These are phyloP conservation scores for Leptothorax acervorum DNA, from an alignment of 2,888 invertebrate genomes.

Conservation along the genomic window DNA sequence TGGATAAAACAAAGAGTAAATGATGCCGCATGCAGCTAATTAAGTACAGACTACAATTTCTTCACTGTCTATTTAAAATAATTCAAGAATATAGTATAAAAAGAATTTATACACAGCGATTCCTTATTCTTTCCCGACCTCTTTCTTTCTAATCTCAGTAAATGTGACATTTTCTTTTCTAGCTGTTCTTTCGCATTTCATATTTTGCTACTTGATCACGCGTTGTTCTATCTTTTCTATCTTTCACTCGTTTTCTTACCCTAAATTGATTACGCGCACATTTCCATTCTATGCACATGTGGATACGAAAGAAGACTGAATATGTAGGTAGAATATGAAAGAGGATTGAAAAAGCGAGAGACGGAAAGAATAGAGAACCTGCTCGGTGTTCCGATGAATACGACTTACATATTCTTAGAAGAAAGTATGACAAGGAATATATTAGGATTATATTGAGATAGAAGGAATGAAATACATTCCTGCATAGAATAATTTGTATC, in stretches of 20 bases:
- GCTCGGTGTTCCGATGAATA: neutral
- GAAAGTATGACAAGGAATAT: neutral
- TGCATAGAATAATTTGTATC: neutral
- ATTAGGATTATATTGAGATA: neutral
- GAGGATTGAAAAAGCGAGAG: neutral
- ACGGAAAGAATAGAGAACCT: neutral
- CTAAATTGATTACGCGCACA: neutral
- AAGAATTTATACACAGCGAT: conserved; percentile 26
- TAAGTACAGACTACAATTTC: neutral
- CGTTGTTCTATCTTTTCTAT: neutral
- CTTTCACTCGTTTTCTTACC: neutral
- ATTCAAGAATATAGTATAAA: neutral
- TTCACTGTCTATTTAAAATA: neutral
- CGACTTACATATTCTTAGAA: neutral
- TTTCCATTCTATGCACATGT: neutral
- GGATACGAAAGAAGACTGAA: neutral
- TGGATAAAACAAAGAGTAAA: conserved; percentile 71
- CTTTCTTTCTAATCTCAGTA: neutral
- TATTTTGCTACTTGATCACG: neutral
- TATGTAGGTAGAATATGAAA: conserved; percentile 27
- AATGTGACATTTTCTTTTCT: neutral
- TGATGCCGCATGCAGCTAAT: conserved; percentile 43
- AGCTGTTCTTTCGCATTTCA: neutral
- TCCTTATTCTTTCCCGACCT: neutral
- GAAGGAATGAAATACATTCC: neutral